Base-by-base conservation (phyloP, 2,113 vertebrate genomes). In the Antechinus stuartii region DNA sequence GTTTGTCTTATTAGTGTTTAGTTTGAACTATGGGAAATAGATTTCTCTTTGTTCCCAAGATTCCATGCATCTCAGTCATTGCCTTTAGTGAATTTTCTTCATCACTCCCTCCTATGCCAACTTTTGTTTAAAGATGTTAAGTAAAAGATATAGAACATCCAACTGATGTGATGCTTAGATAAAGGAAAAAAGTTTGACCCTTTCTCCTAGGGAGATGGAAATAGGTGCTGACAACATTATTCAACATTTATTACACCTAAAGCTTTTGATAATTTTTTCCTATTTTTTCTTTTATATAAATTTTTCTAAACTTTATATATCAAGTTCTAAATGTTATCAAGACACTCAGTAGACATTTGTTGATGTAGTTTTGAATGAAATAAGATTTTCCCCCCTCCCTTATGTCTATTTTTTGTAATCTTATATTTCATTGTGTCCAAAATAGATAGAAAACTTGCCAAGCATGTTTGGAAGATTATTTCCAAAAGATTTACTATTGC, bases 11-110 rank as follows among this genome's bases (percentile, higher is more conserved):
- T 56, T 90, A 42, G 55, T 84, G 94, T 96, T 26, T 52, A 68
- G 47, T 95, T 53, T 94, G 52, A 91, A 89, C 54, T 89, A 30
- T 68, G 50, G 90, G 68, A 42, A 6, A 42, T n/a, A 42, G n/a
- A 4, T 84, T 90, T 93, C 22, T 96, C 90, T 93, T 50, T 53
- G 90, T 95, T 91, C 7, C 24, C 93, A 96, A 93, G n/a, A 52
- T 92, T 8, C 23, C 93, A 57, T 56, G 47, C 61, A 24, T 6
- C 12, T 94, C 57, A 52, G 90, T 92, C 68, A 97, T 92, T 61
- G 50, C 10, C 93, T 76, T 92, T 96, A 61, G 57, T 0, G 8
- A 94, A 42, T 92, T 11, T 0, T 95, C n/a, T 95, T 76, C 47
- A 91, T n/a, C 27, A 68, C 22, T 94, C 25, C 30, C 46, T 54